Percentiles rank a stretch among this genome's conserved stretches.
These are phyloP conservation scores for Halcyon smyrnensis DNA, from an alignment of 2,797 vertebrate genomes.

Conservation along the genomic window DNA sequence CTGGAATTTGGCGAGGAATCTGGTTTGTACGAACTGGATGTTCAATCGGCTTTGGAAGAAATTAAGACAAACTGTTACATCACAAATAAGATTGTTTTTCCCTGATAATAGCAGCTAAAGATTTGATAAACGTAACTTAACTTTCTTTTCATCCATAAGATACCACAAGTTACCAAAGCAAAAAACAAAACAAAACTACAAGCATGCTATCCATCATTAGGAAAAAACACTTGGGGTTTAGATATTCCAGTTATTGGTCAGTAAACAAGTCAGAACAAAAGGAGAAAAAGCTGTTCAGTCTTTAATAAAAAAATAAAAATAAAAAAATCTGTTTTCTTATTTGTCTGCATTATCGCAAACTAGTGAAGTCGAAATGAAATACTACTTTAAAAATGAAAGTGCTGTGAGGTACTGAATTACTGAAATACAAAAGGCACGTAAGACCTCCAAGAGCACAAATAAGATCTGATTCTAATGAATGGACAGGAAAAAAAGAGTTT, in stretches of 20 bases:
- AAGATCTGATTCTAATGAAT: background rate
- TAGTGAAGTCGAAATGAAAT: background rate
- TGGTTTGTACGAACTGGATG: constrained; percentile 90
- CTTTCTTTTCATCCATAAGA: background rate
- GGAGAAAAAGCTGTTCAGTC: background rate
- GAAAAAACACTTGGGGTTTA: background rate
- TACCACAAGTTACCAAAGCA: background rate
- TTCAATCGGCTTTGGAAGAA: constrained; percentile 82
- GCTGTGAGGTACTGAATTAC: background rate
- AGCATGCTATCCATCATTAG: background rate
- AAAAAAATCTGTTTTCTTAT: background rate
- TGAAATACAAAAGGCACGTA: background rate
- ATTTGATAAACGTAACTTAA: background rate
- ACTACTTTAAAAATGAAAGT: background rate
- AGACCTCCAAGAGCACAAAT: background rate
- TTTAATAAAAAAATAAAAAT: background rate
- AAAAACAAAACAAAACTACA: background rate
- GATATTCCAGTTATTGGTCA: background rate
- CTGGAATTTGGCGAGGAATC: constrained; percentile 87
- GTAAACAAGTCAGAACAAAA: background rate
- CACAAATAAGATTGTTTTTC: background rate
- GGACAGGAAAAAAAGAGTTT: background rate
- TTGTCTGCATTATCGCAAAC: background rate
- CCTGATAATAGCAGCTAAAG: background rate
- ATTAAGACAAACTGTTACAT: background rate